Evolutionary conservation across 2,113 vertebrate genomes (phyloP).

Genomic region (Gymnocephalus cernua): DNA sequence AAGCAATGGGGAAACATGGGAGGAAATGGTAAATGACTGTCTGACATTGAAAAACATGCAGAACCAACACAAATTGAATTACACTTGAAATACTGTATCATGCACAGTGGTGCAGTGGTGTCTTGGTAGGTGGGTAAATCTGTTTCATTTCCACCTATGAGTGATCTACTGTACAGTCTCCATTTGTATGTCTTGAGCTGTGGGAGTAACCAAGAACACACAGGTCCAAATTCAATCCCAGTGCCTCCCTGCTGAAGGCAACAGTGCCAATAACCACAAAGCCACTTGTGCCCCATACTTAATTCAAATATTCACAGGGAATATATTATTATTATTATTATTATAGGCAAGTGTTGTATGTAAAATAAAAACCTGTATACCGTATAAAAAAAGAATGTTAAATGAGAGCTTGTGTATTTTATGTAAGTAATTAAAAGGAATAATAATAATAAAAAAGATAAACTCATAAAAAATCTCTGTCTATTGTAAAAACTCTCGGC

Average conservation of each 20-base stretch:
- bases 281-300: not conserved
- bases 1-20: slow-evolving; percentile 22
- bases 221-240: not conserved
- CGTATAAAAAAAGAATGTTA: not conserved
- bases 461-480: not conserved
- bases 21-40: slow-evolving; percentile 24
- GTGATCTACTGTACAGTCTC: not conserved
- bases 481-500: not conserved
- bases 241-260: not conserved
- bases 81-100: not conserved
- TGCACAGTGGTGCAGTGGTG: not conserved
- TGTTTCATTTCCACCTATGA: slow-evolving; percentile 5
- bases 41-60: slow-evolving; percentile 1
- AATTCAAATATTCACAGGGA: not conserved
- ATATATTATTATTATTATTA: too few species aligned
- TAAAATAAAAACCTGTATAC: not conserved
- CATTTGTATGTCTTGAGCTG: not conserved
- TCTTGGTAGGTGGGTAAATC: not conserved
- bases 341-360: not conserved
- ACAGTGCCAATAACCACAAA: not conserved
- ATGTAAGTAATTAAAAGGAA: not conserved
- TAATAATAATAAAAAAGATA: not conserved
- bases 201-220: not conserved
- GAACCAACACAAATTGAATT: not conserved
- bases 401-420: not conserved